phyloP scores from a whole-genome alignment of 2,888 invertebrate genomes.

The Gymnocheta viridis region DNA sequence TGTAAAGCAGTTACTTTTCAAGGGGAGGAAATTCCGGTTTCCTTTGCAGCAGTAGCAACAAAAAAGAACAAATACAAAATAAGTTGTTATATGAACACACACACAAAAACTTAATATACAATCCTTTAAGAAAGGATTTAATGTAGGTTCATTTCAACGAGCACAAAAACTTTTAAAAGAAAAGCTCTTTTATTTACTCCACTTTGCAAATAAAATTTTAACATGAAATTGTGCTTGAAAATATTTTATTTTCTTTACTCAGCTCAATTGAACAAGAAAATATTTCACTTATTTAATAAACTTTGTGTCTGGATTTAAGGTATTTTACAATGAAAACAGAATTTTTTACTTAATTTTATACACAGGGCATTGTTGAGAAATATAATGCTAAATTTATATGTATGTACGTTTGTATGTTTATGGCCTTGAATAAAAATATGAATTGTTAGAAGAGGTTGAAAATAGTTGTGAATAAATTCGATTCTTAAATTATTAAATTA shows the following conservation, averaged over 20 bases:
- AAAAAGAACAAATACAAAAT: not conserved
- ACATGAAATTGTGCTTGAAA: conserved; percentile 34
- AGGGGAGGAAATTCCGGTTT: conserved; percentile 60
- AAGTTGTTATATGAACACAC: not conserved
- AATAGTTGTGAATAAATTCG: conserved; percentile 12
- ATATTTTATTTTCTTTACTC: not conserved
- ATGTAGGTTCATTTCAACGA: not conserved
- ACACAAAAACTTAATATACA: not conserved
- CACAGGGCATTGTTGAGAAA: no score
- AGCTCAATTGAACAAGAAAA: not conserved
- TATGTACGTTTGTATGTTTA: no score
- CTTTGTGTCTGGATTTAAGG: conserved; percentile 4
- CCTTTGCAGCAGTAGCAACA: conserved; percentile 41
- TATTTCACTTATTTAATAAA: conserved; percentile 16
- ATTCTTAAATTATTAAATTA: conserved; percentile 11
- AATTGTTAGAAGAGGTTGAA: not conserved
- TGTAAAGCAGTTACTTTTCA: conserved; percentile 55
- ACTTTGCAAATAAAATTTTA: not conserved
- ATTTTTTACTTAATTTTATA: not conserved
- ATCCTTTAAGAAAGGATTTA: conserved; percentile 13
- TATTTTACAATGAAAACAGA: conserved; percentile 5
- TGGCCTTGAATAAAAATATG: not conserved
- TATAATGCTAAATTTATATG: no score
- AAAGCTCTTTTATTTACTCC: not conserved
- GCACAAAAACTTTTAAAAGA: not conserved